phyloP scores from a whole-genome alignment of 2,113 vertebrate species.

The Sarotherodon lohbergeri region DNA sequence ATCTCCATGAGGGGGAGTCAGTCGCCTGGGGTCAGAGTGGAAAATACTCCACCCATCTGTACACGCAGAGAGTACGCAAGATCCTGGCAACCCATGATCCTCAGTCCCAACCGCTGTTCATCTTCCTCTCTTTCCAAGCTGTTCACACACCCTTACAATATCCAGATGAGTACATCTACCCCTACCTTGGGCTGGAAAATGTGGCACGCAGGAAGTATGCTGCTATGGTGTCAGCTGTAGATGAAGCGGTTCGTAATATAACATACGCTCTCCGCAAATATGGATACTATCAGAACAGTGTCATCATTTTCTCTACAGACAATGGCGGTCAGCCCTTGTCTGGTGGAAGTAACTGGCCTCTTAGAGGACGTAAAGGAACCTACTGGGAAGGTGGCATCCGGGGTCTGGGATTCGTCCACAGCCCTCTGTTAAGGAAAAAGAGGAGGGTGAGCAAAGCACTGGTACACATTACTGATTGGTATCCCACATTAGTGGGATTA shows the following conservation, averaged over 20 bases:
- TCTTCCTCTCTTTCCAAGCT: slow-evolving; percentile 94
- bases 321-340: slow-evolving; percentile 94
- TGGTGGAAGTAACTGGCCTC: slow-evolving; percentile 94
- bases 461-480: slow-evolving; percentile 97
- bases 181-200: slow-evolving; percentile 84
- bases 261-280: slow-evolving; percentile 92
- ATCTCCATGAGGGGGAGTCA: slow-evolving; percentile 89
- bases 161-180: slow-evolving; percentile 89
- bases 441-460: slow-evolving; percentile 83
- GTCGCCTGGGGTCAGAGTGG: slow-evolving; percentile 88
- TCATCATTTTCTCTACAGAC: slow-evolving; percentile 92
- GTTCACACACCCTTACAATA: slow-evolving; percentile 94
- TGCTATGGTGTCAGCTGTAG: slow-evolving; percentile 94
- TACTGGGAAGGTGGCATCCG: slow-evolving; percentile 97
- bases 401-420: slow-evolving; percentile 93
- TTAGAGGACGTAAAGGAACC: slow-evolving; percentile 92
- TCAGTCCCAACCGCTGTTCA: slow-evolving; percentile 82
- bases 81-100: slow-evolving; percentile 88
- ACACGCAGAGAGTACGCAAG: slow-evolving; percentile 83
- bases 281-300: slow-evolving; percentile 90
- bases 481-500: slow-evolving; percentile 87
- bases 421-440: slow-evolving; percentile 85
- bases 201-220: slow-evolving; percentile 90
- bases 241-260: slow-evolving; percentile 91
- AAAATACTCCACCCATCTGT: slow-evolving; percentile 95